Base-by-base conservation (phyloP, 2,888 invertebrate species). In the Balanococcus diminutus region DNA sequence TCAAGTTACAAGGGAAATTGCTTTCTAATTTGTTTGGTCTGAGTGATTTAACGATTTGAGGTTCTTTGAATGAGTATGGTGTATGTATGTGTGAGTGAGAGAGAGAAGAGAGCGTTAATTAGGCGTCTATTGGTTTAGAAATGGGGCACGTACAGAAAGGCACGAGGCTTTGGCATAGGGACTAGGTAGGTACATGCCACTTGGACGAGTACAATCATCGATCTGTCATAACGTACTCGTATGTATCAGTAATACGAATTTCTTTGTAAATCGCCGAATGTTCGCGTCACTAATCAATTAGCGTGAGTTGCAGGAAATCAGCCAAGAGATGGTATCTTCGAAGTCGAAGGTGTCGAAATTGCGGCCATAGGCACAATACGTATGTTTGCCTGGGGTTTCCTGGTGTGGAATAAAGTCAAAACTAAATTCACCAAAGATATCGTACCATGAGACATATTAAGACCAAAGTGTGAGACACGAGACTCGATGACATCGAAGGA, bases 271-370 rank as follows among this genome's bases (percentile, higher is more conserved):
- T 0, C 2, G n/a, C 19, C 51, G 51, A 51, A 8, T 51, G 51
- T 51, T n/a, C n/a, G 61, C 25, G 25, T 3, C 61, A 5, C 61
- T 75, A 75, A 75, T 75, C 75, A 75, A 75, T 75, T 75, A 32
- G 75, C 75, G 75, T 75, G 75, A 75, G 36, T 75, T 75, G 75
- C 75, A 75, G 36, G 28, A 75, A 75, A 75, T n/a, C 75, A 31
- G n/a, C 1, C 32, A n/a, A 25, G n/a, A 75, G 28, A 75, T 32
- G 75, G 32, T 31, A 32, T 22, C 61, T 22, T 67, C 9, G 28
- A 11, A 2, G 46, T 46, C n/a, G 46, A 67, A 6, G 67, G 75
- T 32, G 75, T 32, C 32, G 75, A 32, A 51, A 51, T 51, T 51
- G 8, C n/a, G n/a, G n/a, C 4, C 51, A 51, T 42, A 51, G 3